phyloP scores from a whole-genome alignment of 1,140 invertebrate species.

The Drosophila sp. region DNA sequence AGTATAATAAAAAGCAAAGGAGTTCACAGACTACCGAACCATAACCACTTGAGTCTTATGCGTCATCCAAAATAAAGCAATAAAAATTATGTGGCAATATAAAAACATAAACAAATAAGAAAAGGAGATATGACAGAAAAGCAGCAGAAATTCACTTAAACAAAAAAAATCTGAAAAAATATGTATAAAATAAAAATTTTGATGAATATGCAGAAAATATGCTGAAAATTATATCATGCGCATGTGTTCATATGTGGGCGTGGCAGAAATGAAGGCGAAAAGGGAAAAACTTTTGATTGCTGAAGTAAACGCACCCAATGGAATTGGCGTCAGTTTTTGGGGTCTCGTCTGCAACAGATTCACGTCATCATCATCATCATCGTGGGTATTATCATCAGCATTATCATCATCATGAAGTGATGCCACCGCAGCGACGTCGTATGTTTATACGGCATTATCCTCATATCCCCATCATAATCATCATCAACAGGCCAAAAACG shows the following conservation, averaged over 20 bases:
- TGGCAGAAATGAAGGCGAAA: constrained; percentile 1
- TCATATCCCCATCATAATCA: constrained; percentile 41
- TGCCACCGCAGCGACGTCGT: constrained; percentile 19
- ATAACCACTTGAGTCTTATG: constrained; percentile 29
- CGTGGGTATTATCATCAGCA: constrained; percentile 2
- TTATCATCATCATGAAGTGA: background rate
- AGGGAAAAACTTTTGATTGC: constrained; percentile 32
- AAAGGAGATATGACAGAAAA: constrained; percentile 34
- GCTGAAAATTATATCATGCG: constrained; percentile 34
- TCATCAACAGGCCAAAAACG: constrained; percentile 60
- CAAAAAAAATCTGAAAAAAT: constrained; percentile 28
- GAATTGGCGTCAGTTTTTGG: constrained; percentile 41
- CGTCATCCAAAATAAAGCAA: constrained; percentile 29
- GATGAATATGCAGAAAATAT: constrained; percentile 59
- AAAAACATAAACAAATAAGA: constrained; percentile 39
- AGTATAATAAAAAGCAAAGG: background rate
- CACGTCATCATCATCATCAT: constrained; percentile 20
- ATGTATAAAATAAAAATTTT: constrained; percentile 36
- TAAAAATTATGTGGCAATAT: constrained; percentile 39
- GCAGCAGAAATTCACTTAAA: constrained; percentile 5
- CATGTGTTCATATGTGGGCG: constrained; percentile 14
- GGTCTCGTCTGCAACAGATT: constrained; percentile 37
- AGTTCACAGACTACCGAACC: constrained; percentile 7
- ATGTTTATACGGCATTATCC: constrained; percentile 11
- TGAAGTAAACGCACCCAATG: constrained; percentile 39